A percentile compares a stretch with the other conserved stretches of the same genome.
Conservation (phyloP, 1,140 invertebrate genomes). For the Drosophila orena region DNA sequence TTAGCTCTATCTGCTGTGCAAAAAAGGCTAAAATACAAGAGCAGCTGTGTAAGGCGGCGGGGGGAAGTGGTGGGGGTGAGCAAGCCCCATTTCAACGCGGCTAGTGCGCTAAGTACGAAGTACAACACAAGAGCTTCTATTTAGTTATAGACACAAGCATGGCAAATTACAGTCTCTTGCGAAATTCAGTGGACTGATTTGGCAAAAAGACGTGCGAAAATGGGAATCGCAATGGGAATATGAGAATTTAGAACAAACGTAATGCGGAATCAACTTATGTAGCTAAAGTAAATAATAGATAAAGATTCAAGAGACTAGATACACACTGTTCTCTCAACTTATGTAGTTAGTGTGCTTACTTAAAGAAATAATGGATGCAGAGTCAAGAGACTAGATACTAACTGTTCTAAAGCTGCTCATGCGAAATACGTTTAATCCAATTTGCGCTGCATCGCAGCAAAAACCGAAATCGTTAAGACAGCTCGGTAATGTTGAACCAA, state of each 20-base stretch:
- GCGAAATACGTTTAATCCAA: not conserved
- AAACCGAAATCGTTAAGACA: not conserved
- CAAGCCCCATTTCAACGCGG: conserved; percentile 67
- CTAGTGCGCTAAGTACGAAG: conserved; percentile 71
- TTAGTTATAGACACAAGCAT: conserved; percentile 68
- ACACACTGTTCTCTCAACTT: too few relatives aligned
- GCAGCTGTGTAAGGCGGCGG: conserved; percentile 3
- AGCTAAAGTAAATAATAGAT: too few relatives aligned
- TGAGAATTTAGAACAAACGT: conserved; percentile 6
- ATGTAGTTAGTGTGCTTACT: not conserved
- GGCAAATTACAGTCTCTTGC: conserved; percentile 30
- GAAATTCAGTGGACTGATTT: conserved; percentile 43
- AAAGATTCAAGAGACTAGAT: too few relatives aligned
- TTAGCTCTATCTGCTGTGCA: conserved; percentile 57
- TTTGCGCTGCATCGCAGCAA: not conserved
- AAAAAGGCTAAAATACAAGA: conserved; percentile 53
- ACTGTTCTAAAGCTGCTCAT: too few relatives aligned
- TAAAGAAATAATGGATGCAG: not conserved
- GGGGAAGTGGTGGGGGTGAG: conserved; percentile 9
- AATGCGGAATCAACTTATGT: not conserved
- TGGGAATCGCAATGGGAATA: conserved; percentile 3
- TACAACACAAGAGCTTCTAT: conserved; percentile 69
- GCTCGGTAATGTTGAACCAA: not conserved
- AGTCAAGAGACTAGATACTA: too few relatives aligned
- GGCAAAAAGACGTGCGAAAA: conserved; percentile 21